These are phyloP conservation scores for Byasa hedistus DNA, from an alignment of 2,888 invertebrate genomes.

Conservation along the genomic window DNA sequence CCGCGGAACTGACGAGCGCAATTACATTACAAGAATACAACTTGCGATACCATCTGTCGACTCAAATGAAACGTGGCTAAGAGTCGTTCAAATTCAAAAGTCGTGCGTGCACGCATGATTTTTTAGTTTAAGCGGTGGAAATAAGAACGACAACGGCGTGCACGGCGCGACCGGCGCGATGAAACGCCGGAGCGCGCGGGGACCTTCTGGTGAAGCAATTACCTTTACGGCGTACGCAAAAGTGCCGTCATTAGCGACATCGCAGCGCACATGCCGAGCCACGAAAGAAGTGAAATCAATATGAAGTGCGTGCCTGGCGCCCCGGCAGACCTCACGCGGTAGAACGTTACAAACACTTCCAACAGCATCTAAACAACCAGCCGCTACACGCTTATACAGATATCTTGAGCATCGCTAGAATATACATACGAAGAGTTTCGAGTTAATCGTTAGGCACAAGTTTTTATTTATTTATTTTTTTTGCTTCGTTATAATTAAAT, in stretches of 20 bases:
- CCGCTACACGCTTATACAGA: conserved; percentile 71
- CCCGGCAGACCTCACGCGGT: conserved; percentile 53
- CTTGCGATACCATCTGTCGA: conserved; percentile 32
- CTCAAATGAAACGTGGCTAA: conserved; percentile 6
- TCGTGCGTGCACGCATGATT: conserved; percentile 1
- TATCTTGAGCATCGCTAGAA: conserved; percentile 76
- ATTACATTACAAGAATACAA: conserved; percentile 28
- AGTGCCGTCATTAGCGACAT: conserved; percentile 15
- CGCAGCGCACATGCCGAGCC: conserved; percentile 22
- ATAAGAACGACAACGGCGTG: conserved; percentile 12
- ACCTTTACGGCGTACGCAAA: conserved; percentile 18
- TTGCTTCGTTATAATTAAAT: conserved; percentile 44
- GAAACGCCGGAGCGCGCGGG: background rate
- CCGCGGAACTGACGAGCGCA: conserved; percentile 28
- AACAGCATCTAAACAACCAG: conserved; percentile 63
- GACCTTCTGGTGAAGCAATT: conserved; percentile 17
- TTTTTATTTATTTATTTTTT: conserved; percentile 48
- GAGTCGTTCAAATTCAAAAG: background rate
- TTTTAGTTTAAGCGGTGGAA: conserved; percentile 6
- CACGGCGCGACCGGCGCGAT: no score
- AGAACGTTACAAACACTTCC: conserved; percentile 50
- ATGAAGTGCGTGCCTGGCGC: conserved; percentile 70
- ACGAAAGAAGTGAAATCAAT: conserved; percentile 44
- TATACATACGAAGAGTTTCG: conserved; percentile 52
- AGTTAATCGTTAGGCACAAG: conserved; percentile 75